Base-by-base conservation (phyloP, 2,113 vertebrate genomes). In the Saimiri boliviensis region DNA sequence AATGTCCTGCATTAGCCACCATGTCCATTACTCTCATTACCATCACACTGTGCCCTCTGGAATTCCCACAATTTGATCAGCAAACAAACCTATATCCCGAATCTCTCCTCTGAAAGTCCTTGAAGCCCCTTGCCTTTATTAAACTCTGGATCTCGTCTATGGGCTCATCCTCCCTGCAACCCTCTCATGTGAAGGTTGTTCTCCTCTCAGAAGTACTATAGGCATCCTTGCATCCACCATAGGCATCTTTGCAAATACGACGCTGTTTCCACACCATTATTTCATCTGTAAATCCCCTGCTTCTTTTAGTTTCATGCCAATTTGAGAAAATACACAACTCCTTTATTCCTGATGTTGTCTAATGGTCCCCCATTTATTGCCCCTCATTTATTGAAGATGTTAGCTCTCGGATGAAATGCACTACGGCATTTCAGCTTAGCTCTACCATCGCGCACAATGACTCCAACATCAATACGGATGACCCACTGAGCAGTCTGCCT, bases 341-440 rank as follows among this genome's bases (percentile, higher is more conserved):
- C n/a, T 88, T 85, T 83, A 21, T 58, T 52, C 20, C 25, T 70
- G 8, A 42, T 86, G 1, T 10, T 25, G 40, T 32, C 47, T 40
- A 40, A 1, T 30, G 9, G 74, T 14, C 20, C 74, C 27, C 30
- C 30, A 45, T 45, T 27, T 30, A 23, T 54, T 45, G 2, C 7
- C 56, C 19, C 2, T 81, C 63, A 30, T 32, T 63, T 37, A 70
- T n/a, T 86, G 58, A 56, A 49, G 30, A 49, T 3, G 1, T 73
- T 14, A 23, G 37, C 2, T 4, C 12, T 1, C 9, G 8, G 10
- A 3, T 25, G 37, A n/a, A n/a, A n/a, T n/a, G 32, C 35, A 10
- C 5, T 10, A 23, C 19, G 25, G 37, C 56, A 83, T 56, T 83
- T 40, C 32, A 25, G 7, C 2, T 84, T 40, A 58, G 13, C 37